phyloP scores from a whole-genome alignment of 2,113 vertebrate genomes.

The Pedetes capensis region DNA sequence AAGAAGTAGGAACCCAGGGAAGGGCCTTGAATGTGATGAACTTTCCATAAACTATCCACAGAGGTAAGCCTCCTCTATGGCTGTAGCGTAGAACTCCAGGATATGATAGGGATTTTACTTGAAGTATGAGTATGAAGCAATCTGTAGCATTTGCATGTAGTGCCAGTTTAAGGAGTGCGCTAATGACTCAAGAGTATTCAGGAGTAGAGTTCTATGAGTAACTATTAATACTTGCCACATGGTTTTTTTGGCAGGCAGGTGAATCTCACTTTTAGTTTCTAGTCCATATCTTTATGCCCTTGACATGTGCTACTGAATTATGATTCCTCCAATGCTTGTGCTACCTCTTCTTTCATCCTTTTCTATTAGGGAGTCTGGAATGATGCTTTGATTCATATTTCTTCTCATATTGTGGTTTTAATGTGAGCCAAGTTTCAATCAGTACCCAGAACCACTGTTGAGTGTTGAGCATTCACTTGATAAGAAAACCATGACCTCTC shows the following conservation, averaged over 20 bases:
- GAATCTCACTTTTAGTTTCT: background rate
- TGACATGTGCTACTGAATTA: background rate
- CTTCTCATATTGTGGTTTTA: background rate
- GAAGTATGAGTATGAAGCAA: background rate
- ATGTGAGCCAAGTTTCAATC: background rate
- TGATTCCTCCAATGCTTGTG: background rate
- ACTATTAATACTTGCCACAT: background rate
- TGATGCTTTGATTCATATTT: background rate
- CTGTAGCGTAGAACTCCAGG: background rate
- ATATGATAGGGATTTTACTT: background rate
- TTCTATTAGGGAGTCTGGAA: background rate
- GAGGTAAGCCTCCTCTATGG: background rate
- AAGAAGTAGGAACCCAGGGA: background rate
- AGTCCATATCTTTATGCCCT: background rate
- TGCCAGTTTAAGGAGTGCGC: background rate
- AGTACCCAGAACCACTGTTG: too few species aligned
- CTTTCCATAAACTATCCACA: background rate
- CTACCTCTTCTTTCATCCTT: background rate
- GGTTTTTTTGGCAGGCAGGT: background rate
- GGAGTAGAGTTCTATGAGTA: background rate
- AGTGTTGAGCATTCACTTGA: background rate
- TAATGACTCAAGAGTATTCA: background rate
- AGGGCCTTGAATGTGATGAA: background rate
- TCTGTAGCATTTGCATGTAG: accelerated
- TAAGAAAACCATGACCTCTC: background rate